These are phyloP conservation scores for Micoletzkya japonica DNA, from an alignment of 2,888 invertebrate genomes.

Conservation along the genomic window DNA sequence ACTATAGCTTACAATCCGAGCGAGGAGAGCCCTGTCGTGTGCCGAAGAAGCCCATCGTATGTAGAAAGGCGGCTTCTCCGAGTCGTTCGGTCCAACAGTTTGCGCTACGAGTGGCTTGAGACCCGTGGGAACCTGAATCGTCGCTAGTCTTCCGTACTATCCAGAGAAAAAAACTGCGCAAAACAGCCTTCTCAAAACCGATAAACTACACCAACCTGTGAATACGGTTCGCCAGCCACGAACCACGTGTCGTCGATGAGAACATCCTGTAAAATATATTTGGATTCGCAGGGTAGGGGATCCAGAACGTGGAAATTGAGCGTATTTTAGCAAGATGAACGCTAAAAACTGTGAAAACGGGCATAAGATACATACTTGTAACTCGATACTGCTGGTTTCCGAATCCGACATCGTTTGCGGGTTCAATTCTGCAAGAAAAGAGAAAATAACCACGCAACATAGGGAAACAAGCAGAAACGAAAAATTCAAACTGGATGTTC, in stretches of 20 bases:
- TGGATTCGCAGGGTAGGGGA: neutral
- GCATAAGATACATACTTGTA: conserved; percentile 7
- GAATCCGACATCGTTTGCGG: conserved; percentile 16
- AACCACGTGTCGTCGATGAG: conserved; percentile 25
- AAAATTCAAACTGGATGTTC: no score
- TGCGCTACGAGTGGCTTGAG: conserved; percentile 6
- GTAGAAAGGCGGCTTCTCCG: conserved; percentile 19
- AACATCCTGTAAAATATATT: conserved; percentile 13
- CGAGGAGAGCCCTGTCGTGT: conserved; percentile 13
- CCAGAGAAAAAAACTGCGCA: neutral
- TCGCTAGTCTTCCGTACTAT: neutral
- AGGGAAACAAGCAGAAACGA: neutral
- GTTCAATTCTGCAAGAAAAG: neutral
- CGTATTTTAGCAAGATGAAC: neutral
- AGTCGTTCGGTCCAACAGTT: neutral
- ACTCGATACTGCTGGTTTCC: conserved; percentile 27
- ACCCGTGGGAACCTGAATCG: conserved; percentile 21
- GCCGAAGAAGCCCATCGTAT: conserved; percentile 17
- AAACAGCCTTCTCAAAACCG: neutral
- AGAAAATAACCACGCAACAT: neutral
- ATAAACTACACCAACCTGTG: conserved; percentile 11
- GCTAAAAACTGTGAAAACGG: neutral
- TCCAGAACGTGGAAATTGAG: neutral
- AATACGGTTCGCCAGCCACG: conserved; percentile 21
- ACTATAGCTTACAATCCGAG: conserved; percentile 13